Conservation (phyloP, 2,113 vertebrate genomes). For the Ptilonorhynchus violaceus region DNA sequence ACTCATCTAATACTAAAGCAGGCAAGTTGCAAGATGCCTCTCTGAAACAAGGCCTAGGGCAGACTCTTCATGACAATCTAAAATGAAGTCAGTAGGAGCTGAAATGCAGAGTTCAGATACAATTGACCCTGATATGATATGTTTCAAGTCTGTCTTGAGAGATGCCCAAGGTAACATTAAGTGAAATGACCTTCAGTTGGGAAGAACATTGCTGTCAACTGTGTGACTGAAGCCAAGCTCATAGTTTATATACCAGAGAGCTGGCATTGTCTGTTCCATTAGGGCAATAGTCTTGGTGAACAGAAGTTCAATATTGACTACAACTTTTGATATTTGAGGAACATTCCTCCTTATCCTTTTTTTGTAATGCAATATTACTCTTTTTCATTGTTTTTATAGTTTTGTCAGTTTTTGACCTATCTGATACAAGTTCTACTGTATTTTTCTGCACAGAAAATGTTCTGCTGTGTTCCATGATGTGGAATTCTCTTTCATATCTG, state of each 20-base stretch:
- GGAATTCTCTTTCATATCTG: neutral
- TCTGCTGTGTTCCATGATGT: neutral
- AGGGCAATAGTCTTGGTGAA: neutral
- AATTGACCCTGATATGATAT: neutral
- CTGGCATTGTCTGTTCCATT: neutral
- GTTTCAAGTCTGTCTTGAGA: neutral
- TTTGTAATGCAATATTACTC: neutral
- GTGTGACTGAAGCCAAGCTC: neutral
- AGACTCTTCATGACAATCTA: neutral
- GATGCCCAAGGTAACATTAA: neutral
- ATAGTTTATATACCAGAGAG: neutral
- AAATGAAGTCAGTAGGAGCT: neutral
- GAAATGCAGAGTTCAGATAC: neutral
- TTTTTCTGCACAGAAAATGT: neutral
- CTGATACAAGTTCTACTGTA: neutral
- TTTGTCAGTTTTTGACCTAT: neutral
- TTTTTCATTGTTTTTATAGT: neutral
- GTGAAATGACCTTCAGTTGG: neutral
- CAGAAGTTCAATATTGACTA: neutral
- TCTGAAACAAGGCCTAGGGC: neutral
- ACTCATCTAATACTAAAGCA: neutral
- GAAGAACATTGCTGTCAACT: neutral
- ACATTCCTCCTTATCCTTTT: neutral
- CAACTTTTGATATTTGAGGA: neutral
- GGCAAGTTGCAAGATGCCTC: neutral